Evolutionary conservation across 2,113 vertebrate species (phyloP).

Genomic region (Anoura caudifer): DNA sequence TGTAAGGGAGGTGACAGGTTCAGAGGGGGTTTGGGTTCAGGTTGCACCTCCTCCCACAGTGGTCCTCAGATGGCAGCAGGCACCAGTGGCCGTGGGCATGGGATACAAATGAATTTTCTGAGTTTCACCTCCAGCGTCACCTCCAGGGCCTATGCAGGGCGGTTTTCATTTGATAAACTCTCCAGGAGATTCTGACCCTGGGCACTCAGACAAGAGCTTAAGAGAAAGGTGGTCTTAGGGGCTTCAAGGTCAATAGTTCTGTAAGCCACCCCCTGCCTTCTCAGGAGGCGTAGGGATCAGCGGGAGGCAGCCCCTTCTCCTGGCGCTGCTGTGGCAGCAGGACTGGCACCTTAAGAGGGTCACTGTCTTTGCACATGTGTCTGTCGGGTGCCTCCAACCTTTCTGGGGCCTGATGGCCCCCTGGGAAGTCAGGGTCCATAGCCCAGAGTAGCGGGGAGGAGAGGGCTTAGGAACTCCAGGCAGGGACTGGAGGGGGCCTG

Average conservation of each 20-base stretch:
- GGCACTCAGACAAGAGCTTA: background rate
- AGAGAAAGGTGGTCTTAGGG: background rate
- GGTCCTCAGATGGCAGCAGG: background rate
- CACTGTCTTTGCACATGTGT: background rate
- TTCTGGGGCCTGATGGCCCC: background rate
- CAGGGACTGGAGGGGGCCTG: background rate
- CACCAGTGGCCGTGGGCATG: accelerated
- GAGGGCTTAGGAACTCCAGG: background rate
- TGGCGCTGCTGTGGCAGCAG: accelerated
- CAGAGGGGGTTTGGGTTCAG: background rate
- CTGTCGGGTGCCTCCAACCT: accelerated
- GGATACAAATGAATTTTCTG: background rate
- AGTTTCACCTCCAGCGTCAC: accelerated
- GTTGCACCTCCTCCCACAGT: background rate
- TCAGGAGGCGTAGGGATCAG: background rate
- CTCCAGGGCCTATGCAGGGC: accelerated
- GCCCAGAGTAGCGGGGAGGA: background rate
- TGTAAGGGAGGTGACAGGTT: background rate
- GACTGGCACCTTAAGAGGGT: accelerated
- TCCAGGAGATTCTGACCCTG: background rate
- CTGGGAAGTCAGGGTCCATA: background rate
- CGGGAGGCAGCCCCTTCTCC: accelerated
- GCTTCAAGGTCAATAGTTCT: background rate
- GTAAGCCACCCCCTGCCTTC: background rate
- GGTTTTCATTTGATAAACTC: background rate